A percentile compares a stretch with the other conserved stretches of the same genome.
These are phyloP conservation scores for Puma concolor DNA, from an alignment of 2,113 vertebrate species.

Conservation along the genomic window DNA sequence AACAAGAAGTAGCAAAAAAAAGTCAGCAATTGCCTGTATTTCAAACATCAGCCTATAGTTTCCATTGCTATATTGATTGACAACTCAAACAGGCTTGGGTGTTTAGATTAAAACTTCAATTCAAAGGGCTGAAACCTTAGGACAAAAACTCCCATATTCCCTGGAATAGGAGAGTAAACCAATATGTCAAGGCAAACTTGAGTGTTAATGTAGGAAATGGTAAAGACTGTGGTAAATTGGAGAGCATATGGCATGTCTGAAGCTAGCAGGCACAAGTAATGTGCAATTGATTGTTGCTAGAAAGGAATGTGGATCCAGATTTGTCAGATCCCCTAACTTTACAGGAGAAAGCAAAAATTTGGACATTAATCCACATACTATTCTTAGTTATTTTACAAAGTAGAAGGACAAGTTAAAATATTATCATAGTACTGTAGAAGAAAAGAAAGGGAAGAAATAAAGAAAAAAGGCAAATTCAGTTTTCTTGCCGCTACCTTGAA, in stretches of 20 bases:
- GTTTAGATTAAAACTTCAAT: conserved; percentile 56
- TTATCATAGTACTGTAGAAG: not conserved
- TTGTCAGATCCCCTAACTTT: not conserved
- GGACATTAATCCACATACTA: not conserved
- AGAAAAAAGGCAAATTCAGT: not conserved
- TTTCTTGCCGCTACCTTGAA: not conserved
- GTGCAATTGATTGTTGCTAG: not conserved
- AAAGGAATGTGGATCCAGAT: not conserved
- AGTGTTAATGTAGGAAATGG: not conserved
- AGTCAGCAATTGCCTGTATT: not conserved
- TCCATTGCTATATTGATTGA: conserved; percentile 17
- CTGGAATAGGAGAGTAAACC: not conserved
- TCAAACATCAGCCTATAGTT: not conserved
- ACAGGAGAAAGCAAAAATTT: not conserved
- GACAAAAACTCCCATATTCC: not conserved
- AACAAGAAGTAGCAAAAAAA: not conserved
- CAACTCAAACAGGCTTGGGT: not conserved
- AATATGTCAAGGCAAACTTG: not conserved
- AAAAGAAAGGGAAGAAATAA: not conserved
- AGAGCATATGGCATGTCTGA: not conserved
- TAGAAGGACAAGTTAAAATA: not conserved
- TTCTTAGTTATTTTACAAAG: not conserved
- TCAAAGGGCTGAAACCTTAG: conserved; percentile 2
- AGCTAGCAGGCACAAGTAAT: not conserved
- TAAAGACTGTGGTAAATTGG: not conserved